phyloP scores from a whole-genome alignment of 2,113 vertebrate species.

The Geococcyx californianus region DNA sequence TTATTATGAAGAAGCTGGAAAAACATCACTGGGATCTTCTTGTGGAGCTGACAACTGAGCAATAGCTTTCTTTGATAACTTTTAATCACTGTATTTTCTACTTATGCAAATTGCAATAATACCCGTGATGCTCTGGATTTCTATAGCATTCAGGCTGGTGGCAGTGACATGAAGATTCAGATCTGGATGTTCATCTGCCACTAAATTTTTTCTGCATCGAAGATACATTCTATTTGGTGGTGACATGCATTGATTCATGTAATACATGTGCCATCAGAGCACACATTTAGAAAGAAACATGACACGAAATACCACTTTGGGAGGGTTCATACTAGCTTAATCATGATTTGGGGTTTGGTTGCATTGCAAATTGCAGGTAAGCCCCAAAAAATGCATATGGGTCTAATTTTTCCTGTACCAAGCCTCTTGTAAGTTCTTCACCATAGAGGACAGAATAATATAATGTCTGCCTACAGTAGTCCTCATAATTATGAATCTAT shows the following conservation, averaged over 20 bases:
- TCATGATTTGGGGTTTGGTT: neutral
- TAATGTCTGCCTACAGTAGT: neutral
- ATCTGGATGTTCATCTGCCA: neutral
- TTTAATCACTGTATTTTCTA: conserved; percentile 60
- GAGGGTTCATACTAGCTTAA: neutral
- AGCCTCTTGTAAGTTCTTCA: neutral
- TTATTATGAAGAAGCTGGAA: conserved; percentile 54
- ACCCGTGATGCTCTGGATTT: conserved; percentile 24
- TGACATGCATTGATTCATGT: neutral
- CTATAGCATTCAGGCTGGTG: neutral
- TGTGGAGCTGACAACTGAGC: conserved; percentile 39
- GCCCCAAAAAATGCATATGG: neutral
- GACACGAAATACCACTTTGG: neutral
- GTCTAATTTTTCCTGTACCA: neutral
- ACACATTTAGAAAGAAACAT: neutral
- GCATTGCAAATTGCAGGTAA: neutral
- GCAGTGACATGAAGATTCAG: conserved; percentile 18
- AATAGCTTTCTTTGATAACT: conserved; percentile 61
- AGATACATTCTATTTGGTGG: neutral
- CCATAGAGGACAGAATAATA: neutral
- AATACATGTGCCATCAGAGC: neutral
- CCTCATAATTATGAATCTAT: too few relatives aligned
- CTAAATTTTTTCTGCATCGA: neutral
- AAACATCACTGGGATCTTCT: conserved; percentile 48
- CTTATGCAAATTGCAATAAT: conserved; percentile 63